Evolutionary conservation across 2,113 vertebrate genomes (phyloP).

Genomic region (Malurus cyaneus): DNA sequence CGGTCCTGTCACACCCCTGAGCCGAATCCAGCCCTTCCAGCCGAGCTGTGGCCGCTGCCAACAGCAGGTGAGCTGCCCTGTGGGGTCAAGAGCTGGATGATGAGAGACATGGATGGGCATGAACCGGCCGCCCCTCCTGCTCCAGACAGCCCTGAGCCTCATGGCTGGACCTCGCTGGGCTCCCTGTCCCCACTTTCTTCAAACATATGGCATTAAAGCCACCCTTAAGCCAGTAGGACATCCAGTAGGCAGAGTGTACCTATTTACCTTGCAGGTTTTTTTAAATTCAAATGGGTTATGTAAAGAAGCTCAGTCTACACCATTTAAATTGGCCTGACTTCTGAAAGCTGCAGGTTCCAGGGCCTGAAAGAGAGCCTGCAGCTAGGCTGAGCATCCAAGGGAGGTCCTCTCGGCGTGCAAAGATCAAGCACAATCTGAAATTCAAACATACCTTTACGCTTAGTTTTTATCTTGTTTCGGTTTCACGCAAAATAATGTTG

Average conservation of each 20-base stretch:
- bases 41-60: background rate
- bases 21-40: background rate
- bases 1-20: background rate
- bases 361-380: conserved; percentile 49
- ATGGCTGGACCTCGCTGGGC: background rate
- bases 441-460: conserved; percentile 39
- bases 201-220: conserved; percentile 8
- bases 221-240: background rate
- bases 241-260: background rate
- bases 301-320: conserved; percentile 61
- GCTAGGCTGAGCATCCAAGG: conserved; percentile 45
- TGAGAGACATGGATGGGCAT: background rate
- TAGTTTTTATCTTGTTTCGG: conserved; percentile 58
- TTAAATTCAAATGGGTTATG: conserved; percentile 49
- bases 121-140: background rate
- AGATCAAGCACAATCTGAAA: conserved; percentile 59
- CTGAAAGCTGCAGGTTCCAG: conserved; percentile 47
- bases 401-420: conserved; percentile 50
- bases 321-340: conserved; percentile 60
- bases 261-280: conserved; percentile 55
- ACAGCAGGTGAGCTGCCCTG: accelerated
- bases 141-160: background rate
- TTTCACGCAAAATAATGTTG: conserved; percentile 51
- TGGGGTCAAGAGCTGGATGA: background rate
- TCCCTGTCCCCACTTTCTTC: background rate